Percentiles rank a stretch among this genome's conserved stretches.
Conservation (phyloP, 2,113 vertebrate genomes). For the Sturnira hondurensis region DNA sequence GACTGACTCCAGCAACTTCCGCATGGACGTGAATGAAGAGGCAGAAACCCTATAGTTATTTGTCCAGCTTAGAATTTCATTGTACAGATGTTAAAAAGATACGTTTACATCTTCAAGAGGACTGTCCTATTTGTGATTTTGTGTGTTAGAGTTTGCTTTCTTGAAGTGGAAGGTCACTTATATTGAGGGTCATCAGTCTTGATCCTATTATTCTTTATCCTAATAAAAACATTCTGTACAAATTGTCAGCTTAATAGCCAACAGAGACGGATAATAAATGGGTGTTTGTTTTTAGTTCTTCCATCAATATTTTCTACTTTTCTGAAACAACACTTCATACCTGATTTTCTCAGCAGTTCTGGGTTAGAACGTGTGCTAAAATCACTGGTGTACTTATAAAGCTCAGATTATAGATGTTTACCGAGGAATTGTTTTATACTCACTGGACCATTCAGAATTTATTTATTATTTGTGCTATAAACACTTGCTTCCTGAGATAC, state of each 20-base stretch:
- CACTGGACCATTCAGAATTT: conserved; percentile 41
- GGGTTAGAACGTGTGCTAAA: background rate
- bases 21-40: background rate
- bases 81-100: background rate
- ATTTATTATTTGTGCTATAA: conserved; percentile 53
- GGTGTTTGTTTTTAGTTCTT: background rate
- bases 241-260: background rate
- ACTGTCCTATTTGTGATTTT: background rate
- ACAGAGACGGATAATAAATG: background rate
- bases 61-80: background rate
- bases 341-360: background rate
- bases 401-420: background rate
- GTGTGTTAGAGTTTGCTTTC: background rate
- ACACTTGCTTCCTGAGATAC: conserved; percentile 38
- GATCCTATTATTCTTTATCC: background rate
- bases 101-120: background rate
- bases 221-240: background rate
- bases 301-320: background rate
- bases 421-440: conserved; percentile 51
- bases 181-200: background rate
- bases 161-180: background rate
- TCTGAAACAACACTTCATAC: background rate
- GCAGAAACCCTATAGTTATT: accelerated
- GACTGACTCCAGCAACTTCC: accelerated
- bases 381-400: background rate